Percentiles rank a stretch among this genome's conserved stretches.
Conservation (phyloP, 2,888 invertebrate genomes). For the Fragum sueziense region DNA sequence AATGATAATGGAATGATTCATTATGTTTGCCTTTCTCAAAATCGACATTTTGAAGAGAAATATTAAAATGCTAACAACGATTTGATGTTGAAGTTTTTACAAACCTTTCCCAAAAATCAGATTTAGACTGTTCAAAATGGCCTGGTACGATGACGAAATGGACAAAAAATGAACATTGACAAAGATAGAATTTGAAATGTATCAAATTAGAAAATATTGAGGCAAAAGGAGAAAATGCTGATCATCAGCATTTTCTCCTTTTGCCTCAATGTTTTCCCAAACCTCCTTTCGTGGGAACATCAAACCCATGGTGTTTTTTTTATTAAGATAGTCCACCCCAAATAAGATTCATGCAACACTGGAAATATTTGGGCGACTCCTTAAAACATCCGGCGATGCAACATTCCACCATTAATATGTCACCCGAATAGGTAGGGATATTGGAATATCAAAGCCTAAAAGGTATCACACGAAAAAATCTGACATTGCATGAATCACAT, state of each 20-base stretch:
- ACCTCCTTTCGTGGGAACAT: background rate
- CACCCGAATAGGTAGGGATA: no score
- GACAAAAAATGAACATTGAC: background rate
- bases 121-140: background rate
- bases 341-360: no score
- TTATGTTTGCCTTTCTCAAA: constrained; percentile 26
- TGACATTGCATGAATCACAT: no score
- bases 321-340: no score
- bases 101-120: background rate
- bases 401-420: no score
- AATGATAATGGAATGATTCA: constrained; percentile 20
- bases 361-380: no score
- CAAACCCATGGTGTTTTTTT: background rate
- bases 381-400: no score
- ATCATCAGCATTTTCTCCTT: no score
- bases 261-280: no score
- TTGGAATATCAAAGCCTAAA: no score
- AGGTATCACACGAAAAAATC: no score
- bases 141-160: background rate
- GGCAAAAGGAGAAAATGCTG: no score
- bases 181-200: background rate
- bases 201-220: background rate
- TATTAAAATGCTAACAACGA: constrained; percentile 27
- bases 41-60: background rate
- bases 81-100: background rate